Base-by-base conservation (phyloP, 2,797 vertebrate genomes). In the Sciurus carolinensis region DNA sequence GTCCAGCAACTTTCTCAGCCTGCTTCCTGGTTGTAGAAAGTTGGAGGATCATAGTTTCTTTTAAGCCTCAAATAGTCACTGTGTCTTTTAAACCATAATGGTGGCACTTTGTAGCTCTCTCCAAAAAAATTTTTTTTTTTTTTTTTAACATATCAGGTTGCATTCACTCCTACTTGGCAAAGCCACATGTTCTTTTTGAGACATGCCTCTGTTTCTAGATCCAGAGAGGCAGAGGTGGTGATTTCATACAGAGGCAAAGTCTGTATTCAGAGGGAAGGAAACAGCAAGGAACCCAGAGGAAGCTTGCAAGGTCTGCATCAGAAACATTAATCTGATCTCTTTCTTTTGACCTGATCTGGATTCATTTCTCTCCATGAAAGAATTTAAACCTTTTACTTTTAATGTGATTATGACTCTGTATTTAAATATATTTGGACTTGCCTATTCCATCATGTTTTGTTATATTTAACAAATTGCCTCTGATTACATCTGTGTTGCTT, bases 341-440 rank as follows among this genome's bases (percentile, higher is more conserved):
- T 36, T 79, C 67, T 71, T 57, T n/a, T 73, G 71, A 86, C n/a
- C 24, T 82, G 92, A 82, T 28, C 67, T 42, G 36, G 44, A 73
- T 30, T n/a, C 52, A 75, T 54, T 44, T 20, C 36, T 50, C 83
- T 80, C 26, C 67, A 28, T 12, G 6, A 30, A 73, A 93, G 18
- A 95, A 87, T 66, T 76, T 57, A 42, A 69, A 54, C 8, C 66
- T 75, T 94, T 76, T 39, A 94, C 59, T 30, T 94, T 69, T 18
- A 42, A 33, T 75, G 44, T 59, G 39, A 59, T 47, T 33, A 39
- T 57, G n/a, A 28, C 54, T 64, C 8, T 8, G 15, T 4, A 26
- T 47, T 72, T 87, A 62, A 88, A 71, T 59, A 66, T 17, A 82
- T 39, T 57, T 89, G 22, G 44, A 73, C 36, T 89, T 85, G 1